Evolutionary conservation across 1,140 invertebrate genomes (phyloP).

Genomic region (Bombus pascuorum): DNA sequence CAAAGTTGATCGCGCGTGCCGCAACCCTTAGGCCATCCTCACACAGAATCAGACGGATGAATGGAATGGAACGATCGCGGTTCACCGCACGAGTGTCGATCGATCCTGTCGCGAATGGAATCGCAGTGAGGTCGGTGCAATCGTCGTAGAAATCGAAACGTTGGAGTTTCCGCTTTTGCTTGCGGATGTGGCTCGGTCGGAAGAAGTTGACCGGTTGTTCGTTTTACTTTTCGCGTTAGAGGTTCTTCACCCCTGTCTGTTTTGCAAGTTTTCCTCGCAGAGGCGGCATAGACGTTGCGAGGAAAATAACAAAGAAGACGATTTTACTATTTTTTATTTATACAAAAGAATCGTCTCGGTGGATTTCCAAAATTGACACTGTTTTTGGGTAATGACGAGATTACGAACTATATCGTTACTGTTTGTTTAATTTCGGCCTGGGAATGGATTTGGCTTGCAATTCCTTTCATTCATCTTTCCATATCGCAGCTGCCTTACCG

Average conservation of each 20-base stretch:
- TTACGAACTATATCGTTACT: no score
- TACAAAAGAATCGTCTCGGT: no score
- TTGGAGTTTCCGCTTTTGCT: background rate
- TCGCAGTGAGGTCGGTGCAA: background rate
- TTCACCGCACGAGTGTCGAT: background rate
- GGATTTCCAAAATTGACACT: no score
- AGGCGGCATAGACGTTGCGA: no score
- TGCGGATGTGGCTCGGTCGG: background rate
- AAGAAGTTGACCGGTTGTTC: background rate
- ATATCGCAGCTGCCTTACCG: no score
- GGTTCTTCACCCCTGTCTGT: background rate
- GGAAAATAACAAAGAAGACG: no score
- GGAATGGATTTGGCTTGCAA: no score
- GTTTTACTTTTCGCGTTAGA: background rate
- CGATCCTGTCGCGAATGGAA: background rate
- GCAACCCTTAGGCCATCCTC: slow-evolving; percentile 8
- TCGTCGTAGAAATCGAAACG: background rate
- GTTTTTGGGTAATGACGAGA: no score
- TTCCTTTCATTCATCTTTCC: no score
- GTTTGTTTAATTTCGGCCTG: no score
- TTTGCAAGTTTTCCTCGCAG: no score
- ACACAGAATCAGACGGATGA: background rate
- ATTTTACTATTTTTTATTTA: no score
- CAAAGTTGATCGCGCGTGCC: slow-evolving; percentile 26
- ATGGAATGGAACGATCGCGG: background rate